These are phyloP conservation scores for Characodon lateralis DNA, from an alignment of 2,797 vertebrate genomes.

Conservation along the genomic window DNA sequence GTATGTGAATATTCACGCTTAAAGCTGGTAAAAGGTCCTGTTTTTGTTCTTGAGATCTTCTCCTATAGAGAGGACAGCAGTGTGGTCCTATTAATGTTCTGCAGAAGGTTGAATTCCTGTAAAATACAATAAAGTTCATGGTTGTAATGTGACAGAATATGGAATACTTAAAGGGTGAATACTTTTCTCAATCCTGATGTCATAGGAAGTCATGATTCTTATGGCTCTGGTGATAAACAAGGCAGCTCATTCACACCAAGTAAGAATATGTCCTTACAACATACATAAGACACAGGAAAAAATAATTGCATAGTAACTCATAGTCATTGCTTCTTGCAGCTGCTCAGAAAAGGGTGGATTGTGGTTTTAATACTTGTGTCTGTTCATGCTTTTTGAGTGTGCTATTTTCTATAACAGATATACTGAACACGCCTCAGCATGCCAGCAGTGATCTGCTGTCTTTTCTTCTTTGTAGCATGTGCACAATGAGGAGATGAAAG, in stretches of 20 bases:
- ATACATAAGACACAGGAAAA: conserved; percentile 12
- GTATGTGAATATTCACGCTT: not conserved
- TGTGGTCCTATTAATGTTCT: not conserved
- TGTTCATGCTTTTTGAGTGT: conserved; percentile 16
- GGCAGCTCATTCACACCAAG: not conserved
- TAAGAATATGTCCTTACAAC: not conserved
- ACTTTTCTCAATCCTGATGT: conserved; percentile 16
- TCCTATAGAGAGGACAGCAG: not conserved
- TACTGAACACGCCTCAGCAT: conserved; percentile 59
- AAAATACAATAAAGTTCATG: not conserved
- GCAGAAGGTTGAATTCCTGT: not conserved
- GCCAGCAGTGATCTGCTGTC: conserved; percentile 54
- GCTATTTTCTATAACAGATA: conserved; percentile 47
- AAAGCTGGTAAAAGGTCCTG: not conserved
- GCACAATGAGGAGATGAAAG: conserved; percentile 71
- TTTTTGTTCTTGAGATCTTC: not conserved
- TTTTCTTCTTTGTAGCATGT: conserved; percentile 55
- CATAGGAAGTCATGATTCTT: not conserved
- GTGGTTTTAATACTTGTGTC: conserved; percentile 46
- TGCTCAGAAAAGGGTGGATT: conserved; percentile 45
- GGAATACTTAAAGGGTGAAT: not conserved
- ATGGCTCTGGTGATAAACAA: conserved; percentile 9
- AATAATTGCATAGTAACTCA: conserved; percentile 21
- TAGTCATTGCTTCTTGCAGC: conserved; percentile 32
- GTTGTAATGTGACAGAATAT: not conserved